Conservation (phyloP, 1,140 invertebrate species). For the Ectropis grisescens region DNA sequence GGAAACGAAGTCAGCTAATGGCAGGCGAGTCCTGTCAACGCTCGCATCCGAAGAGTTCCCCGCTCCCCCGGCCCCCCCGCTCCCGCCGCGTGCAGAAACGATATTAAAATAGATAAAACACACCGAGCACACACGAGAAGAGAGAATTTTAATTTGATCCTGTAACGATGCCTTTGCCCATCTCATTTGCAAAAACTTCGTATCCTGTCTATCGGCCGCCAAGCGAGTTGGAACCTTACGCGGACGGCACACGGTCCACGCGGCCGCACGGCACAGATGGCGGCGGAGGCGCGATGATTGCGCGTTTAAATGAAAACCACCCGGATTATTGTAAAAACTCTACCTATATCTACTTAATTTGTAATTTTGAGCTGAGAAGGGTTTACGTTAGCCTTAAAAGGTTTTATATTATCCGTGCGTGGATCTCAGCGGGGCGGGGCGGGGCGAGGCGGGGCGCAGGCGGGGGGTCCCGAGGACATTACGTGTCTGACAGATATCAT, state of each 20-base stretch:
- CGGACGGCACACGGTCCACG: not conserved
- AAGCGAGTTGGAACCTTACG: constrained; percentile 1
- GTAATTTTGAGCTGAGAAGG: constrained; percentile 6
- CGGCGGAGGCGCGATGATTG: constrained; percentile 4
- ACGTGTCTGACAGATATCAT: too few species aligned
- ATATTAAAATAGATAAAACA: constrained; percentile 3
- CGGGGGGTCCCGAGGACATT: too few species aligned
- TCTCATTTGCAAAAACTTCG: constrained; percentile 9
- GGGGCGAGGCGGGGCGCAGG: too few species aligned
- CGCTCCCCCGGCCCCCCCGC: too few species aligned
- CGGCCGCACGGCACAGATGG: not conserved
- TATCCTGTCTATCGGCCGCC: not conserved
- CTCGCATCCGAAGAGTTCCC: too few species aligned
- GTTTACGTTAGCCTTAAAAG: constrained; percentile 3
- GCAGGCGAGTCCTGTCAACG: too few species aligned
- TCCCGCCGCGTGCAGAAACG: too few species aligned
- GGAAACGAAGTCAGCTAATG: too few species aligned
- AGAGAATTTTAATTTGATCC: constrained; percentile 16
- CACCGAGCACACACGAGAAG: constrained; percentile 4
- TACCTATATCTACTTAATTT: constrained; percentile 9
- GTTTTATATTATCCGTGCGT: constrained; percentile 4
- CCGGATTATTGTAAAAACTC: constrained; percentile 14
- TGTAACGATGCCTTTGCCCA: constrained; percentile 9
- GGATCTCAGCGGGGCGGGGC: too few species aligned
- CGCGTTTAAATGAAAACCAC: constrained; percentile 14